These are phyloP conservation scores for Cenopis cana DNA, from an alignment of 2,888 invertebrate genomes.

Conservation along the genomic window DNA sequence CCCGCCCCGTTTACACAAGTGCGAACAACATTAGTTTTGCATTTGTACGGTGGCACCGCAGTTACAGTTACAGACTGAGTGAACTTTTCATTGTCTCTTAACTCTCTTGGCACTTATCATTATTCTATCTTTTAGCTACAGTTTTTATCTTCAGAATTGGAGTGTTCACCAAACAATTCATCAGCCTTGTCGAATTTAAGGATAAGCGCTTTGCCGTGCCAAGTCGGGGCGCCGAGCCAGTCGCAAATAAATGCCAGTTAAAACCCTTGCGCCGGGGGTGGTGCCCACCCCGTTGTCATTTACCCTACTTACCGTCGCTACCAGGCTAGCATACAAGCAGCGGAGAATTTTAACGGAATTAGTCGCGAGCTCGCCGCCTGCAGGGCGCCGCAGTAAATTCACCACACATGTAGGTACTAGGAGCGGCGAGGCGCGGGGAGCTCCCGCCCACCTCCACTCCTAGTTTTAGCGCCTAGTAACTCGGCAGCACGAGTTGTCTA, in stretches of 20 bases:
- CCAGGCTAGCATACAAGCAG: slow-evolving; percentile 77
- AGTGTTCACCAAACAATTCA: slow-evolving; percentile 38
- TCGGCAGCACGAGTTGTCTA: slow-evolving; percentile 68
- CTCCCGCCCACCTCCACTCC: slow-evolving; percentile 72
- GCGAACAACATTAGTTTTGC: background rate
- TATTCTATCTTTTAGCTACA: slow-evolving; percentile 6
- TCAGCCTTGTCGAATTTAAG: slow-evolving; percentile 41
- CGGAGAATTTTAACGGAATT: slow-evolving; percentile 84
- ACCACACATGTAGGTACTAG: slow-evolving; percentile 68
- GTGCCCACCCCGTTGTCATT: slow-evolving; percentile 73
- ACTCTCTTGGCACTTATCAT: background rate
- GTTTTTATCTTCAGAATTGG: slow-evolving; percentile 18
- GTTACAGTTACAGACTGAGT: background rate
- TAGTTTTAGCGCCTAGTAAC: slow-evolving; percentile 76
- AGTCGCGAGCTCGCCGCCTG: slow-evolving; percentile 78
- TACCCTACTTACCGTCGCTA: slow-evolving; percentile 70
- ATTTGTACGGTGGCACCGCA: background rate
- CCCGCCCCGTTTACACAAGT: background rate
- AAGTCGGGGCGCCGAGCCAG: slow-evolving; percentile 57
- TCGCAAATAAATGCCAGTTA: slow-evolving; percentile 51
- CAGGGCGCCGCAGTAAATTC: slow-evolving; percentile 83
- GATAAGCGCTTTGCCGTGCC: slow-evolving; percentile 54
- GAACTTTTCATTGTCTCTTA: background rate
- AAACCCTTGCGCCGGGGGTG: slow-evolving; percentile 56
- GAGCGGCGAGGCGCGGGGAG: slow-evolving; percentile 53